These are phyloP conservation scores for Ellobius talpinus DNA, from an alignment of 2,113 vertebrate species.

Conservation along the genomic window DNA sequence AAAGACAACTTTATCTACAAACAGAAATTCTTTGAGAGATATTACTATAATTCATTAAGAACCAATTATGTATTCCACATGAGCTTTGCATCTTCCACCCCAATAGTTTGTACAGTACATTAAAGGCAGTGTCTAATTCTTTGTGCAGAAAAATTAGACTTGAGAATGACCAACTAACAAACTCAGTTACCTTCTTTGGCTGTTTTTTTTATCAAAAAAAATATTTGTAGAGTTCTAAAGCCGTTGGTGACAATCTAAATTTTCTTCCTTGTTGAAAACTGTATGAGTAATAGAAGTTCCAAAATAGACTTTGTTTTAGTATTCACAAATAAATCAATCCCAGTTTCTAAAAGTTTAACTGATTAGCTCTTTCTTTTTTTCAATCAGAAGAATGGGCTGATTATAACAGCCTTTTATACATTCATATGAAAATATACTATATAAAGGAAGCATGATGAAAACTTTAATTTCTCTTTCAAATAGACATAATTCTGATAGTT, in stretches of 20 bases:
- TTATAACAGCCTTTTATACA: not conserved
- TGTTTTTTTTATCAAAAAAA: too few relatives aligned
- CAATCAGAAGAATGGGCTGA: not conserved
- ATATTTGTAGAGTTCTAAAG: not conserved
- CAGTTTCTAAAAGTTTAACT: slow-evolving; percentile 24
- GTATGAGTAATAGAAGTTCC: not conserved
- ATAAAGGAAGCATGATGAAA: slow-evolving; percentile 12
- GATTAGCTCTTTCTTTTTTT: not conserved
- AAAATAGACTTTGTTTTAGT: not conserved
- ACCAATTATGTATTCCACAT: not conserved
- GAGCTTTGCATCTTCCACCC: not conserved
- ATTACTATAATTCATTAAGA: not conserved
- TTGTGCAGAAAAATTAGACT: not conserved
- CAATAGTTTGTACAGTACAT: not conserved
- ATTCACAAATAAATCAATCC: slow-evolving; percentile 13
- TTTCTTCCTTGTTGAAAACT: not conserved
- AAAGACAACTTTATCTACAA: not conserved
- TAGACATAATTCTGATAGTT: not conserved
- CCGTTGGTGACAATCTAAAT: not conserved
- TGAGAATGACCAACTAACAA: not conserved
- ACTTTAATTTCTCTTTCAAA: not conserved
- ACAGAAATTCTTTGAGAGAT: not conserved
- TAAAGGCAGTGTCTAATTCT: not conserved
- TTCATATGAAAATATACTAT: not conserved
- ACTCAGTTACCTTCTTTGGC: not conserved